phyloP scores from a whole-genome alignment of 2,888 invertebrate species.

The Oligia fasciuncula region DNA sequence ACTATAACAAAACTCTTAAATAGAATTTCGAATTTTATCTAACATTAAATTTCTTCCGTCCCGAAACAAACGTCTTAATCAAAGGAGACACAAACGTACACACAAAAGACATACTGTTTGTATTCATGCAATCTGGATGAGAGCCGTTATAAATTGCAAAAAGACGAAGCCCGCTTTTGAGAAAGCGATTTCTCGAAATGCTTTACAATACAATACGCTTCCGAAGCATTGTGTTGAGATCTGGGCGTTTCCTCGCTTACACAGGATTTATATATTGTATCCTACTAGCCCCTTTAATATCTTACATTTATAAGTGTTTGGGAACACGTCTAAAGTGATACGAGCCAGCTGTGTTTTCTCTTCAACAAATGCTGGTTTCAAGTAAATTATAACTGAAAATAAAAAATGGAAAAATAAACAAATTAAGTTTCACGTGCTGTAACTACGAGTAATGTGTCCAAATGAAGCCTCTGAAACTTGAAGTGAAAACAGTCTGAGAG shows the following conservation, averaged over 20 bases:
- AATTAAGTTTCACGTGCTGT: not conserved
- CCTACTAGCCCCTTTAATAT: slow-evolving; percentile 58
- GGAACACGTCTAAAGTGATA: slow-evolving; percentile 50
- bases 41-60: slow-evolving; percentile 57
- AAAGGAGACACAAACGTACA: slow-evolving; percentile 67
- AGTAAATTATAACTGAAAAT: not conserved
- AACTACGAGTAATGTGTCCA: not conserved
- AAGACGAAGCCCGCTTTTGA: slow-evolving; percentile 84
- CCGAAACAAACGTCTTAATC: slow-evolving; percentile 71
- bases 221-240: slow-evolving; percentile 82
- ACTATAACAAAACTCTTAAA: not conserved
- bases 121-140: slow-evolving; percentile 85
- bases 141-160: slow-evolving; percentile 87
- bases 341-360: slow-evolving; percentile 6
- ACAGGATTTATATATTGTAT: slow-evolving; percentile 78
- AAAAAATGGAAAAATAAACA: not conserved
- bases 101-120: slow-evolving; percentile 75
- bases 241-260: slow-evolving; percentile 78
- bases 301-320: slow-evolving; percentile 59
- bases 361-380: not conserved
- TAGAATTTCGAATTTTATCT: slow-evolving; percentile 36
- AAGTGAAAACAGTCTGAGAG: not conserved
- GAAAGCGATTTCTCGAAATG: slow-evolving; percentile 87
- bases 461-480: not conserved
- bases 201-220: slow-evolving; percentile 86